Conservation (phyloP, 2,888 invertebrate genomes). For the Machimus rusticus region DNA sequence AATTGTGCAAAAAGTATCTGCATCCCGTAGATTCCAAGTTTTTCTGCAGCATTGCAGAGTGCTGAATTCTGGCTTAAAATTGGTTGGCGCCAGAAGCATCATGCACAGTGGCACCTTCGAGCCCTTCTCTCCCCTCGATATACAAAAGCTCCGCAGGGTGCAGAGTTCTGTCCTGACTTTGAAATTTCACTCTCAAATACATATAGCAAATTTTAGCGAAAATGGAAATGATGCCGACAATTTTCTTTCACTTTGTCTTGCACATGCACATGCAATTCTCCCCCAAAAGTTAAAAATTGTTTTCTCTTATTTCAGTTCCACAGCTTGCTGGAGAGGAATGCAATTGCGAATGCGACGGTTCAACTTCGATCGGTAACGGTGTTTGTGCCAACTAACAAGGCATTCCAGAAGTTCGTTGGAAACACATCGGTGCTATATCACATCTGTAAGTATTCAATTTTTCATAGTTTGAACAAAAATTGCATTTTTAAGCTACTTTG, state of each 20-base stretch:
- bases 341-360: slow-evolving; percentile 76
- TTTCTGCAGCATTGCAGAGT: not conserved
- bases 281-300: slow-evolving; percentile 22
- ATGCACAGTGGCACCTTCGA: not conserved
- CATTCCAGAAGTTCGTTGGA: slow-evolving; percentile 77
- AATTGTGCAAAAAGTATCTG: not conserved
- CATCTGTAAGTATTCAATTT: slow-evolving; percentile 73
- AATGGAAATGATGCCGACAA: not conserved
- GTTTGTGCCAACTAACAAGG: slow-evolving; percentile 87
- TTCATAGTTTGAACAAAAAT: not conserved
- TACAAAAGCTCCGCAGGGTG: not conserved
- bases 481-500: not conserved
- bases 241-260: slow-evolving; percentile 15
- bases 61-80: not conserved
- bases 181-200: not conserved
- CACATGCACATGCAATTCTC: not conserved
- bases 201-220: not conserved
- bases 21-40: not conserved
- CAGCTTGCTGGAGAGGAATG: slow-evolving; percentile 75
- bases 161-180: not conserved
- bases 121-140: not conserved
- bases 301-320: slow-evolving; percentile 76
- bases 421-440: slow-evolving; percentile 76
- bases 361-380: slow-evolving; percentile 81
- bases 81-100: not conserved